phyloP scores from a whole-genome alignment of 2,113 vertebrate genomes.

The Ictalurus furcatus region DNA sequence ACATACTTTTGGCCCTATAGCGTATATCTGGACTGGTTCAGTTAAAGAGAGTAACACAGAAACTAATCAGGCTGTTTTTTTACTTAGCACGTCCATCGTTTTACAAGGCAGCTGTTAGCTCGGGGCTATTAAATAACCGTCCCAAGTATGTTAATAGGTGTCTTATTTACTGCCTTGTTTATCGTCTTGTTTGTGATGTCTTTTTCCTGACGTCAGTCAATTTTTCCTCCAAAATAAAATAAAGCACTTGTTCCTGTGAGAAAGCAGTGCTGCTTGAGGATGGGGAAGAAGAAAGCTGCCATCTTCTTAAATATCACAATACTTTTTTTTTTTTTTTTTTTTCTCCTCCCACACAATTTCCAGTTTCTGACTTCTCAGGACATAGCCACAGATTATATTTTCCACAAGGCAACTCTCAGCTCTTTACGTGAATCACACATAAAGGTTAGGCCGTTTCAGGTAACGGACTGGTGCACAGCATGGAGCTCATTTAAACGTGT shows the following conservation, averaged over 20 bases:
- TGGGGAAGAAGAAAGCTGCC: neutral
- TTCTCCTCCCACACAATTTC: no score
- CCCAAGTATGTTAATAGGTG: neutral
- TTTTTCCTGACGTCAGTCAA: neutral
- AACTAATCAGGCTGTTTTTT: neutral
- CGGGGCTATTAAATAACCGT: neutral
- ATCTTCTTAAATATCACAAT: neutral
- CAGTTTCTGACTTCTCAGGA: neutral
- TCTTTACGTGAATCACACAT: neutral
- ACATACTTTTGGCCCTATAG: neutral
- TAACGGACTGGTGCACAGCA: neutral
- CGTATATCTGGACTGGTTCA: neutral
- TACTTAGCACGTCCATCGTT: neutral
- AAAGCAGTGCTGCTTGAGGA: neutral
- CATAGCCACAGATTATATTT: neutral
- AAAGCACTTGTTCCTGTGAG: neutral
- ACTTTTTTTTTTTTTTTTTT: no score
- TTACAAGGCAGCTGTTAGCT: neutral
- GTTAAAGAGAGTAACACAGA: neutral
- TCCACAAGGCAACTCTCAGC: neutral
- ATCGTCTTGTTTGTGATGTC: neutral
- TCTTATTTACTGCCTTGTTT: neutral
- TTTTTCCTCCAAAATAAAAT: neutral
- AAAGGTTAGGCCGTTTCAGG: neutral
- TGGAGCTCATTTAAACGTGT: neutral